phyloP scores from a whole-genome alignment of 1,140 invertebrate species.

The Druon quercuslanigerum region DNA sequence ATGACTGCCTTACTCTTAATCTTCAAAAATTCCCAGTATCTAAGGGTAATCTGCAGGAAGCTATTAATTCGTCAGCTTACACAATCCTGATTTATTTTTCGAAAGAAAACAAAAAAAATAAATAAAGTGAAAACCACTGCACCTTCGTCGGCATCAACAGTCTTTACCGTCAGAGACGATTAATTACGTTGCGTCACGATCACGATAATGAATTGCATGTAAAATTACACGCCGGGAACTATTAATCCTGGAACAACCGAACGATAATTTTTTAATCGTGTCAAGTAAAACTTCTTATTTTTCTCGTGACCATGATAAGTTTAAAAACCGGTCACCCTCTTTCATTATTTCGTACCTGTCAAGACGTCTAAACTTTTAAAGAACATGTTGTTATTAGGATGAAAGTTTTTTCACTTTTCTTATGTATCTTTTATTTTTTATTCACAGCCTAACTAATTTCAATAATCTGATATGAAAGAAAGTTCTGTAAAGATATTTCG shows the following conservation, averaged over 20 bases:
- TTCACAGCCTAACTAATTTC: no score
- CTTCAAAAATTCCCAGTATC: neutral
- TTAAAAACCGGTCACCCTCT: neutral
- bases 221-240: conserved; percentile 4
- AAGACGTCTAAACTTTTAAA: no score
- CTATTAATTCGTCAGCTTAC: conserved; percentile 26
- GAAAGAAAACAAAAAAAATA: neutral
- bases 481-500: no score
- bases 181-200: conserved; percentile 16
- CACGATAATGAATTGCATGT: conserved; percentile 24
- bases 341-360: neutral
- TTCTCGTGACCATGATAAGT: neutral
- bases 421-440: no score
- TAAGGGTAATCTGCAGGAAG: neutral
- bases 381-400: no score
- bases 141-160: conserved; percentile 5
- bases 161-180: conserved; percentile 20
- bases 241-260: conserved; percentile 11
- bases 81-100: conserved; percentile 14
- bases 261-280: conserved; percentile 13
- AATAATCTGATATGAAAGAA: no score
- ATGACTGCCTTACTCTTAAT: no score
- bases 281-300: neutral
- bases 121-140: conserved; percentile 7
- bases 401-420: no score